phyloP scores from a whole-genome alignment of 2,888 invertebrate species.

The Bombylius major region DNA sequence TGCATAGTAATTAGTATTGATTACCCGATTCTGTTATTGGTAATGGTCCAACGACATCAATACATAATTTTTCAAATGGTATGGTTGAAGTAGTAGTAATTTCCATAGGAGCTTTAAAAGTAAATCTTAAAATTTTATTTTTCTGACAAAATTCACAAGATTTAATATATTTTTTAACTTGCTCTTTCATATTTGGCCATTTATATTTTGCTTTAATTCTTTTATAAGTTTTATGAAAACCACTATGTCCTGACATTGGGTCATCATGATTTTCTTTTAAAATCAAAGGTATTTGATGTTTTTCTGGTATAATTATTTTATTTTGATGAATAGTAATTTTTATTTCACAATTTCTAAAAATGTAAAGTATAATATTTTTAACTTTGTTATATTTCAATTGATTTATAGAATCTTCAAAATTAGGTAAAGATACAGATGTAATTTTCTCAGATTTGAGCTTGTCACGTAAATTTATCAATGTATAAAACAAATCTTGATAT shows the following conservation, averaged over 20 bases:
- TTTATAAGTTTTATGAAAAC: neutral
- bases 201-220: neutral
- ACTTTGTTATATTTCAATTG: constrained; percentile 8
- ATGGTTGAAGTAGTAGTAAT: constrained; percentile 21
- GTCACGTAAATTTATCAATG: constrained; percentile 1
- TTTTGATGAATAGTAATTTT: neutral
- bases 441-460: neutral
- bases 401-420: constrained; percentile 1
- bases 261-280: constrained; percentile 10
- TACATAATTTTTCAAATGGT: constrained; percentile 21
- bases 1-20: constrained; percentile 20
- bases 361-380: neutral
- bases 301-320: neutral
- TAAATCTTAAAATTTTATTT: constrained; percentile 5
- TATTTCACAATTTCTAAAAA: constrained; percentile 1
- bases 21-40: constrained; percentile 14
- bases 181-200: neutral
- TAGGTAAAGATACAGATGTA: constrained; percentile 1
- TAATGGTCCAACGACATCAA: constrained; percentile 24
- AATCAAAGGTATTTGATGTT: constrained; percentile 3
- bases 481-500: constrained; percentile 5
- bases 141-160: constrained; percentile 21
- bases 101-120: constrained; percentile 19
- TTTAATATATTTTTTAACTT: constrained; percentile 14
- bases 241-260: neutral